Conservation (phyloP, 2,797 vertebrate species). For the Spheniscus humboldti region DNA sequence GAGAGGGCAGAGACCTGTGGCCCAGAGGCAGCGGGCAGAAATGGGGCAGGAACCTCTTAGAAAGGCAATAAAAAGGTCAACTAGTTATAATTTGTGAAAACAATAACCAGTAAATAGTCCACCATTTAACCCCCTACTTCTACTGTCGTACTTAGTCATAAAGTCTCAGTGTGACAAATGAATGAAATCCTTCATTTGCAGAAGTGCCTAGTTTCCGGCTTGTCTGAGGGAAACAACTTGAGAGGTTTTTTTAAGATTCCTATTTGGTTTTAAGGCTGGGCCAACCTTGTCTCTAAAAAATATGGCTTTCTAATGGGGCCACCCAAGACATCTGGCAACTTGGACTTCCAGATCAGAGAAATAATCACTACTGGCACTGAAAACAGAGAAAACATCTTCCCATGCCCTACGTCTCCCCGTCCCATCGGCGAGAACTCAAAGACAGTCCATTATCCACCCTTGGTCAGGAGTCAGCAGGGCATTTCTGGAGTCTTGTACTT, state of each 20-base stretch:
- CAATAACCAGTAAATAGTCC: neutral
- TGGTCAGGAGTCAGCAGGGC: neutral
- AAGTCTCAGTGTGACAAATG: neutral
- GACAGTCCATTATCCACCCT: neutral
- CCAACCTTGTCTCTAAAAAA: neutral
- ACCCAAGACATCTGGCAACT: neutral
- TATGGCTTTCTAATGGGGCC: neutral
- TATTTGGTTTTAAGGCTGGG: neutral
- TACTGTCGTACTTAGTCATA: neutral
- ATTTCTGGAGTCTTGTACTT: neutral
- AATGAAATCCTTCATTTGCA: neutral
- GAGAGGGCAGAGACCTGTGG: neutral
- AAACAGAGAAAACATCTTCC: neutral
- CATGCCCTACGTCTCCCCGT: fast-evolving
- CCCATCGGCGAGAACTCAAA: neutral
- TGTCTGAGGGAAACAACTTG: neutral
- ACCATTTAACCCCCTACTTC: neutral
- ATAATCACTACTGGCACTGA: neutral
- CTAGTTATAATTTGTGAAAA: neutral
- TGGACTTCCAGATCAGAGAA: neutral
- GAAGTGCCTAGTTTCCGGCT: neutral
- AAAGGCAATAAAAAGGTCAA: neutral
- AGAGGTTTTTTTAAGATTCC: neutral
- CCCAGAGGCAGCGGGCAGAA: neutral
- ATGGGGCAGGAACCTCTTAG: neutral